phyloP scores from a whole-genome alignment of 2,797 vertebrate species.

The Chelmon rostratus region DNA sequence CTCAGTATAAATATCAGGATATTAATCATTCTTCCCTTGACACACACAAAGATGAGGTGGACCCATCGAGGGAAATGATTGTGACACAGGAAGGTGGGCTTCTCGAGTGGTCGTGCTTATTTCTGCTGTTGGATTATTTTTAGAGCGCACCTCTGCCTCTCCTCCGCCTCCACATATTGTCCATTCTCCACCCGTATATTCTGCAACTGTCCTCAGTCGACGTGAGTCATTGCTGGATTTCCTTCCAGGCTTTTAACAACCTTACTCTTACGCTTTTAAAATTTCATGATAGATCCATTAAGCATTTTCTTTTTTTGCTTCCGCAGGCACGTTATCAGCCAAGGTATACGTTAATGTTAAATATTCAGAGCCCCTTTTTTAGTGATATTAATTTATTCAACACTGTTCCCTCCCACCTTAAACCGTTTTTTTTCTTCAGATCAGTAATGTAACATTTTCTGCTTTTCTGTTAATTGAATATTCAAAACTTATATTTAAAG shows the following conservation, averaged over 20 bases:
- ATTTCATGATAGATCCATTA: conserved; percentile 65
- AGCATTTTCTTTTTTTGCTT: neutral
- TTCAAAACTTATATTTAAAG: neutral
- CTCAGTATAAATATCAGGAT: conserved; percentile 7
- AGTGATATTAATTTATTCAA: conserved; percentile 24
- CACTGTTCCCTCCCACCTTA: conserved; percentile 8
- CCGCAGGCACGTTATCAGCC: conserved; percentile 26
- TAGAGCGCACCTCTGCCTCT: conserved; percentile 52
- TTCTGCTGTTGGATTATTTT: conserved; percentile 64
- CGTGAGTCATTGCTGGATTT: conserved; percentile 70
- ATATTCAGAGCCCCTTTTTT: conserved; percentile 41
- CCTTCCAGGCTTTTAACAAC: conserved; percentile 43
- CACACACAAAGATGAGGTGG: neutral
- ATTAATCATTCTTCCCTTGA: neutral
- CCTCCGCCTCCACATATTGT: conserved; percentile 46
- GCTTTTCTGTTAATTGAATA: conserved; percentile 12
- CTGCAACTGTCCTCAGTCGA: conserved; percentile 26
- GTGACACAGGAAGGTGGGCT: conserved; percentile 49
- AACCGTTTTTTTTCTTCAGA: neutral
- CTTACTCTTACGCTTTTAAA: conserved; percentile 46
- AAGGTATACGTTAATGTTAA: conserved; percentile 30
- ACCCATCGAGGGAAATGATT: conserved; percentile 20
- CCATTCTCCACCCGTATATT: conserved; percentile 24
- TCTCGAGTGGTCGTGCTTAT: conserved; percentile 5
- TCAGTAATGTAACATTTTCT: conserved; percentile 2